Evolutionary conservation across 2,888 invertebrate genomes (phyloP).

Genomic region (Calameuta filiformis): DNA sequence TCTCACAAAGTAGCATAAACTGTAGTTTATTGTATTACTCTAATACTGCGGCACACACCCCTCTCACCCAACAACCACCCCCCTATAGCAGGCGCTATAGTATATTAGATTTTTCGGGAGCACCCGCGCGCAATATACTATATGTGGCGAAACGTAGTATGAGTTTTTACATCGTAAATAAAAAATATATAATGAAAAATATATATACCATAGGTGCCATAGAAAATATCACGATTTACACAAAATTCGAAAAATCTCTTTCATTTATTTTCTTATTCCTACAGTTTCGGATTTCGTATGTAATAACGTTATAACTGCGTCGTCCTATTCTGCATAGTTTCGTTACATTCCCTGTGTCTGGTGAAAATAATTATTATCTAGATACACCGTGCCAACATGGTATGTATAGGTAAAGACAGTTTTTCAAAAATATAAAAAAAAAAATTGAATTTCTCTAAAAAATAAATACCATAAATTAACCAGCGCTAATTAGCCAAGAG

Average conservation of each 20-base stretch:
- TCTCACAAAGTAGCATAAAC: slow-evolving; percentile 44
- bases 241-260: not conserved
- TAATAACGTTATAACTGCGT: not conserved
- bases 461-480: no score
- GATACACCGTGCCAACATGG: not conserved
- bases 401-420: not conserved
- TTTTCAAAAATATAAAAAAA: not conserved
- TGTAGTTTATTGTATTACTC: slow-evolving; percentile 49
- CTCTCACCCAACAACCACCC: not conserved
- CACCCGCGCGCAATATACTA: not conserved
- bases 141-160: not conserved
- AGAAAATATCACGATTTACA: not conserved
- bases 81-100: not conserved
- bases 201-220: no score
- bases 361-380: not conserved
- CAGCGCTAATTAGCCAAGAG: not conserved
- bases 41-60: slow-evolving; percentile 32
- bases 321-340: not conserved
- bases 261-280: not conserved
- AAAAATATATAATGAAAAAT: not conserved
- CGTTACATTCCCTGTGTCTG: not conserved
- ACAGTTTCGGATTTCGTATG: not conserved
- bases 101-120: slow-evolving; percentile 3
- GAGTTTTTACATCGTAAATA: not conserved
- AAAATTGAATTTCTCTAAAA: not conserved